A percentile compares a stretch with the other conserved stretches of the same genome.
Conservation (phyloP, 2,797 vertebrate species). For the Catamblyrhynchus diadema region DNA sequence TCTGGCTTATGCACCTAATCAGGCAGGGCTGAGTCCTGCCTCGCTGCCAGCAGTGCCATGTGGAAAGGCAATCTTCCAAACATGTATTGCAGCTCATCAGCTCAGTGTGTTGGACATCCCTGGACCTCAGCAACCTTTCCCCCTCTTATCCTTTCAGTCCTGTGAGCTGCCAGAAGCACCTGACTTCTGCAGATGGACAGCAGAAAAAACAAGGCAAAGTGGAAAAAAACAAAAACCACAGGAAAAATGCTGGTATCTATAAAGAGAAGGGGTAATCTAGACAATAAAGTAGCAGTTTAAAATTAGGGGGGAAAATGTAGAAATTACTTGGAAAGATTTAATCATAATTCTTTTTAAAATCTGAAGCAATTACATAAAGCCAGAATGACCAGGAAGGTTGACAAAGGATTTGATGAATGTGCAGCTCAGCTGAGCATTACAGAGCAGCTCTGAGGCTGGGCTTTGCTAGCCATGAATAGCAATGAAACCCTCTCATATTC, state of each 20-base stretch:
- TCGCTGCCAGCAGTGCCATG: not conserved
- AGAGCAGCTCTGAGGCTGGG: not conserved
- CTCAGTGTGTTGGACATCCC: not conserved
- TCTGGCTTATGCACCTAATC: not conserved
- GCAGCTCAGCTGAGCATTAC: not conserved
- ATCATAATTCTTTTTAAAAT: not conserved
- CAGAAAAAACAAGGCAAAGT: not conserved
- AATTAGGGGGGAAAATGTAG: not conserved
- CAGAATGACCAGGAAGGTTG: not conserved
- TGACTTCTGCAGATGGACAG: not conserved
- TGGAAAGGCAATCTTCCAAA: not conserved
- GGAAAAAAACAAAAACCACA: fast-evolving
- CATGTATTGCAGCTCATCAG: not conserved
- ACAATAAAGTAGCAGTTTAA: not conserved
- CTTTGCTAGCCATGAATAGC: not conserved
- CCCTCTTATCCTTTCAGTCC: not conserved
- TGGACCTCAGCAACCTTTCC: not conserved
- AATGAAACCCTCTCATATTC: not conserved
- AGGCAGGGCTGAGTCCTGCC: not conserved
- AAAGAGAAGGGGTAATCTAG: not conserved
- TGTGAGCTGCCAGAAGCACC: not conserved
- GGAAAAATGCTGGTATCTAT: not conserved
- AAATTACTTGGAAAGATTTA: not conserved
- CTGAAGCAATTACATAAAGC: slow-evolving; percentile 1
- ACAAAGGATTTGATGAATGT: slow-evolving; percentile 21